These are phyloP conservation scores for Maniola jurtina DNA, from an alignment of 1,140 invertebrate species.

Conservation along the genomic window DNA sequence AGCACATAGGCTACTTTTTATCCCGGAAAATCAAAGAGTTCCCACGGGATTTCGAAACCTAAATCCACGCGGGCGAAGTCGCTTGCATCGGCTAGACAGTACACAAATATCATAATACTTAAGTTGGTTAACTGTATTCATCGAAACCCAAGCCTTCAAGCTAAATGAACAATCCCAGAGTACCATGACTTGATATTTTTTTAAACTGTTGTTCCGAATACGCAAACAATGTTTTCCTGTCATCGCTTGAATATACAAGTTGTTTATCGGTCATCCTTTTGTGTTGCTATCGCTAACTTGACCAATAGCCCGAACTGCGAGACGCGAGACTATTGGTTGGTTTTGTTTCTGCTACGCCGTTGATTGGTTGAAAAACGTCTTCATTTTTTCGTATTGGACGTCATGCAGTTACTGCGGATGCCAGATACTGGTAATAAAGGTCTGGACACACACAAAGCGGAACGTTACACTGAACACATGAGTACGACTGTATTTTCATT, in stretches of 20 bases:
- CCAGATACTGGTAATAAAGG: constrained; percentile 41
- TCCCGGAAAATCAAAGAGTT: too few species aligned
- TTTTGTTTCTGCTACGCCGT: constrained; percentile 55
- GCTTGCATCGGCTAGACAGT: too few species aligned
- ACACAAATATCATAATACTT: not conserved
- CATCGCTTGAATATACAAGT: constrained; percentile 68
- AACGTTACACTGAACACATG: too few species aligned
- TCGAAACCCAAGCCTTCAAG: not conserved
- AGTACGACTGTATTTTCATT: too few species aligned
- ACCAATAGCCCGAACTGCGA: constrained; percentile 25
- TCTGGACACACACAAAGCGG: too few species aligned
- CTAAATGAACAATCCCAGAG: constrained; percentile 21
- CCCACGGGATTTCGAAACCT: too few species aligned
- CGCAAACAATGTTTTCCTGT: constrained; percentile 72
- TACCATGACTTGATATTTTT: constrained; percentile 60
- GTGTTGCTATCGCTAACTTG: constrained; percentile 57
- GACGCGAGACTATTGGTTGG: constrained; percentile 33
- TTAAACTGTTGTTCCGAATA: constrained; percentile 57
- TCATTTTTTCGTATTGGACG: constrained; percentile 53
- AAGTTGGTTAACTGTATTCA: not conserved
- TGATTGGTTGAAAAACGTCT: constrained; percentile 40
- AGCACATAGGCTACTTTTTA: too few species aligned
- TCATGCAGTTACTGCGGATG: constrained; percentile 26
- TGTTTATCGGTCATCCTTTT: constrained; percentile 72
- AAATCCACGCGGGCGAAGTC: too few species aligned